These are phyloP conservation scores for Penaeus indicus DNA, from an alignment of 1,140 invertebrate genomes.

Conservation along the genomic window DNA sequence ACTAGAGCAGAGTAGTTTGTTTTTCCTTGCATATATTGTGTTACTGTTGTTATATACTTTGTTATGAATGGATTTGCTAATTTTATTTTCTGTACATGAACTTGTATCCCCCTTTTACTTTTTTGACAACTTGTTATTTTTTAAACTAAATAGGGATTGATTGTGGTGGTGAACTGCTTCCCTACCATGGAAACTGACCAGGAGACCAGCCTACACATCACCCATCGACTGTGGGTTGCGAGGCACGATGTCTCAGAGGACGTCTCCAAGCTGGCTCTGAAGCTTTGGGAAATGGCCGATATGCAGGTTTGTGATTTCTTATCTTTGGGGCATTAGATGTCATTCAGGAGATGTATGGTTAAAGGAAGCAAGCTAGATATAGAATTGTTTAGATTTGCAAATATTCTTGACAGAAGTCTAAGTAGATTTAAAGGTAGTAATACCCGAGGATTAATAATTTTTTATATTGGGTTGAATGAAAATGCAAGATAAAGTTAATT, in stretches of 20 bases:
- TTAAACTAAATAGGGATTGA: slow-evolving; percentile 74
- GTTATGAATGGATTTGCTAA: too few species aligned
- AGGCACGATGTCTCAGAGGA: slow-evolving; percentile 62
- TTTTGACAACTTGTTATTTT: background rate
- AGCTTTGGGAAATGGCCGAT: slow-evolving; percentile 59
- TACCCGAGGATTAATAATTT: too few species aligned
- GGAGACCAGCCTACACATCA: slow-evolving; percentile 49
- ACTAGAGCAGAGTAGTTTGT: too few species aligned
- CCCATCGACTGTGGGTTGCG: slow-evolving; percentile 64
- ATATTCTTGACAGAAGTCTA: too few species aligned
- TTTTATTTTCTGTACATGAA: too few species aligned
- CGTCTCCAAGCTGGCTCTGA: slow-evolving; percentile 48
- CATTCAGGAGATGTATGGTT: background rate
- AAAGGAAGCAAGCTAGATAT: too few species aligned
- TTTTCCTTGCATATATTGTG: too few species aligned
- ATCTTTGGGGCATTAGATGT: background rate
- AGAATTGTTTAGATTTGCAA: too few species aligned
- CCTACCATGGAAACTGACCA: slow-evolving; percentile 47
- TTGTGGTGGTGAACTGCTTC: slow-evolving; percentile 74
- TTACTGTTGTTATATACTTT: too few species aligned
- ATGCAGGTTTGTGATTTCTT: slow-evolving; percentile 45
- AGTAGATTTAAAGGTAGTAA: too few species aligned
- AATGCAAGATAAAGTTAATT: too few species aligned
- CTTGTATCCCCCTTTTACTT: background rate
- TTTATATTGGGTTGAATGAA: too few species aligned